Percentiles rank a stretch among this genome's conserved stretches.
Evolutionary conservation across 2,888 invertebrate genomes (phyloP).

Genomic region (Sesamia inferens): DNA sequence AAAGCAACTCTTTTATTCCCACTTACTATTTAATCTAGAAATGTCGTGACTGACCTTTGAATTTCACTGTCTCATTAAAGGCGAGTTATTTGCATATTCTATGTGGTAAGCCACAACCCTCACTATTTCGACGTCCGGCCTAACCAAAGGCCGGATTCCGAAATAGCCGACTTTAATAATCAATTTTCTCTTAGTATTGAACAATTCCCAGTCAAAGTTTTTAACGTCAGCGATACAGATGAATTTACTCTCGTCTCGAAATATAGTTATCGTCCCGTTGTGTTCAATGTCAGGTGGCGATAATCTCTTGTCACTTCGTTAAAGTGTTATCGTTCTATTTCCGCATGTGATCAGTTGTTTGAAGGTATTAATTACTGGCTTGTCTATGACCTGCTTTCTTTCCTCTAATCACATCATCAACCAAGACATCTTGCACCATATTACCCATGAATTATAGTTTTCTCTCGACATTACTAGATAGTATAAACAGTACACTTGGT

Average conservation of each 20-base stretch:
- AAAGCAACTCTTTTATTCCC: background rate
- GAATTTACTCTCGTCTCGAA: slow-evolving; percentile 34
- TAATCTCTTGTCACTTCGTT: slow-evolving; percentile 66
- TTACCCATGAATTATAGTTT: background rate
- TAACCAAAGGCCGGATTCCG: background rate
- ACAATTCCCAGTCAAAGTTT: slow-evolving; percentile 11
- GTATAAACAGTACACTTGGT: background rate
- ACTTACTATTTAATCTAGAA: background rate
- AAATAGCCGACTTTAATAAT: background rate
- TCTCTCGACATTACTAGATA: background rate
- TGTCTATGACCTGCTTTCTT: background rate
- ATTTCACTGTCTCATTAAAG: slow-evolving; percentile 2
- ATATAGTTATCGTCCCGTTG: slow-evolving; percentile 23
- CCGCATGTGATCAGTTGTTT: slow-evolving; percentile 10
- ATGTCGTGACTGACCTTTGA: background rate
- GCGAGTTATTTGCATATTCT: background rate
- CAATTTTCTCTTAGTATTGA: slow-evolving; percentile 24
- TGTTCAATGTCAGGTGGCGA: slow-evolving; percentile 18
- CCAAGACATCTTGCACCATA: background rate
- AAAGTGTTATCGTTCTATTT: slow-evolving; percentile 49
- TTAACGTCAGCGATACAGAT: slow-evolving; percentile 18
- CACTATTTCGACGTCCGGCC: slow-evolving; percentile 14
- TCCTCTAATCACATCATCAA: background rate
- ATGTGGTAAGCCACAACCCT: slow-evolving; percentile 27
- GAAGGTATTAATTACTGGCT: slow-evolving; percentile 23